Evolutionary conservation across 2,888 invertebrate genomes (phyloP).

Genomic region (Parnassius apollo): DNA sequence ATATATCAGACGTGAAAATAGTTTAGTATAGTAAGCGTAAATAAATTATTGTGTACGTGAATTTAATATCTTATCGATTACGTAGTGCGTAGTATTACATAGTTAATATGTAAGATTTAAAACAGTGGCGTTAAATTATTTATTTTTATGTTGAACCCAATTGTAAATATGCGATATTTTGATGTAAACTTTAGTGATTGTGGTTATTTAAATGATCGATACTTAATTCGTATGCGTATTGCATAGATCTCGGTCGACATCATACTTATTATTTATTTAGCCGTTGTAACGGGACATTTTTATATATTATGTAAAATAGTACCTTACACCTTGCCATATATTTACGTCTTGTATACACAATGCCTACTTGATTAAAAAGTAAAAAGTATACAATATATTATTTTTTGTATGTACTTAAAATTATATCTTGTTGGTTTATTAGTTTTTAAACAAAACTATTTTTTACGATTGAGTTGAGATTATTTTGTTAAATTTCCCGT

Average conservation of each 20-base stretch:
- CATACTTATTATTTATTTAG: conserved; percentile 53
- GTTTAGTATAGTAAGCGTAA: conserved; percentile 48
- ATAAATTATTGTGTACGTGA: conserved; percentile 64
- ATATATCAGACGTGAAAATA: conserved; percentile 51
- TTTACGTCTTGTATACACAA: conserved; percentile 26
- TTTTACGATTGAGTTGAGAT: conserved; percentile 38
- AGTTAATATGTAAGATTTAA: conserved; percentile 73
- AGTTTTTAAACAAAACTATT: conserved; percentile 35
- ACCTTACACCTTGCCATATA: conserved; percentile 40
- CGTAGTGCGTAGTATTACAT: conserved; percentile 64
- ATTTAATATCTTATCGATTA: conserved; percentile 55
- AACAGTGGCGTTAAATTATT: conserved; percentile 75
- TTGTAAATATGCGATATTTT: conserved; percentile 75
- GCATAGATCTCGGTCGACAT: conserved; percentile 63
- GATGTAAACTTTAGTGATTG: conserved; percentile 70
- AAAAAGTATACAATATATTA: conserved; percentile 20
- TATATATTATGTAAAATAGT: conserved; percentile 29
- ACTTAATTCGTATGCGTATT: conserved; percentile 43
- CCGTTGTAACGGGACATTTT: conserved; percentile 32
- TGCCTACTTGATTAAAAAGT: conserved; percentile 16
- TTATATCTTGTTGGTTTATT: conserved; percentile 41
- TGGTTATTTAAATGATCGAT: conserved; percentile 69
- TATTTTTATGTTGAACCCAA: conserved; percentile 78
- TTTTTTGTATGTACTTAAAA: conserved; percentile 31
- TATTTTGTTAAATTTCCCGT: conserved; percentile 41